These are phyloP conservation scores for Silvanus unidentatus DNA, from an alignment of 2,888 invertebrate species.

Conservation along the genomic window DNA sequence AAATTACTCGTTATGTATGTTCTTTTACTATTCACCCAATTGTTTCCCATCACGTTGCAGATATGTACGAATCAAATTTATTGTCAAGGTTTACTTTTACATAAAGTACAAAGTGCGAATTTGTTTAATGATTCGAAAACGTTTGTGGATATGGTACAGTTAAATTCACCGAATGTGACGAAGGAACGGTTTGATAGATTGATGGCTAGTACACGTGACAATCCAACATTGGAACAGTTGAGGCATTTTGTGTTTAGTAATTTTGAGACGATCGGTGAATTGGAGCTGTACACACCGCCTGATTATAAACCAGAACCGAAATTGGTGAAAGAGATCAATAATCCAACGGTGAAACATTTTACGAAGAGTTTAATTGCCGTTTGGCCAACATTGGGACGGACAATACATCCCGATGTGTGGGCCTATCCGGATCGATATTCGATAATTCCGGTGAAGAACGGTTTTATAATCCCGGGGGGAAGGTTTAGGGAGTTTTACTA, in stretches of 20 bases:
- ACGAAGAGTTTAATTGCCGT: constrained; percentile 55
- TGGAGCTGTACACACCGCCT: constrained; percentile 54
- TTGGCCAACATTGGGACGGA: constrained; percentile 57
- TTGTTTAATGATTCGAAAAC: constrained; percentile 75
- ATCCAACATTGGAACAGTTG: constrained; percentile 50
- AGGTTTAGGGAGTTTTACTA: constrained; percentile 73
- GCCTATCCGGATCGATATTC: constrained; percentile 46
- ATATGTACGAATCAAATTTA: constrained; percentile 59
- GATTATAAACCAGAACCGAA: constrained; percentile 56
- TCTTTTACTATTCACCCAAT: no score
- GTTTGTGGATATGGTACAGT: constrained; percentile 74
- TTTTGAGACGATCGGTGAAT: constrained; percentile 55
- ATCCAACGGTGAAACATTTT: constrained; percentile 52
- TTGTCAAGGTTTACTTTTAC: constrained; percentile 68
- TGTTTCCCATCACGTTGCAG: no score
- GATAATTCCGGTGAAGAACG: constrained; percentile 46
- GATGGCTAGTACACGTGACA: constrained; percentile 46
- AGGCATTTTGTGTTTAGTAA: constrained; percentile 52
- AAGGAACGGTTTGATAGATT: constrained; percentile 54
- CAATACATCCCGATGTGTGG: constrained; percentile 54
- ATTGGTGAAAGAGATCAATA: constrained; percentile 60
- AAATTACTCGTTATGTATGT: no score
- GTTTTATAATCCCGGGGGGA: constrained; percentile 67
- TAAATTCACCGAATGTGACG: constrained; percentile 53
- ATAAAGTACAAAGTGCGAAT: constrained; percentile 62